Percentiles rank a stretch among this genome's conserved stretches.
These are phyloP conservation scores for Trypoxylus dichotomus DNA, from an alignment of 1,140 invertebrate species.

Conservation along the genomic window DNA sequence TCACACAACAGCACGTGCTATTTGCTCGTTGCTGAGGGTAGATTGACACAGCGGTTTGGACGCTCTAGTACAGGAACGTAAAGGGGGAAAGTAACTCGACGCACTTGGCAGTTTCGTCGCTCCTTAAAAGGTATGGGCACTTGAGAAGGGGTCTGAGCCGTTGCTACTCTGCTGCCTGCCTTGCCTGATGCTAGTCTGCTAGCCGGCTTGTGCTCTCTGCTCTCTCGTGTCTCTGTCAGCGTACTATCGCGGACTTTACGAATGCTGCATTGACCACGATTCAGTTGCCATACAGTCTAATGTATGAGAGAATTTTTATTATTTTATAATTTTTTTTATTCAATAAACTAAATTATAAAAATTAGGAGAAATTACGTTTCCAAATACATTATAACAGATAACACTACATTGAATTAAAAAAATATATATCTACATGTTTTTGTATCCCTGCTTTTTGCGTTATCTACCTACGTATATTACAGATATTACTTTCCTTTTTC, in stretches of 20 bases:
- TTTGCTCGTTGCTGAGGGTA: constrained; percentile 30
- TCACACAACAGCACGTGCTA: constrained; percentile 34
- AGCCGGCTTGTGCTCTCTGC: constrained; percentile 28
- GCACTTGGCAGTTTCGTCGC: constrained; percentile 49
- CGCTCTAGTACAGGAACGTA: constrained; percentile 29
- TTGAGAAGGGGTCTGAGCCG: constrained; percentile 46
- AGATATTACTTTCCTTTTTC: too few relatives aligned
- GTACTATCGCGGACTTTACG: neutral
- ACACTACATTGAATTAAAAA: too few relatives aligned
- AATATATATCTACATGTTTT: too few relatives aligned
- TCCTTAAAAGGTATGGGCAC: constrained; percentile 50
- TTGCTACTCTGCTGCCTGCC: constrained; percentile 27
- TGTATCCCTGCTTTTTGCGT: too few relatives aligned
- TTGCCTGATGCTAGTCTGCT: neutral
- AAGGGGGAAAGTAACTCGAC: constrained; percentile 45
- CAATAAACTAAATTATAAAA: too few relatives aligned
- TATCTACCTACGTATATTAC: too few relatives aligned
- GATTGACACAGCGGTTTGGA: constrained; percentile 33
- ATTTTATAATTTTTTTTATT: too few relatives aligned
- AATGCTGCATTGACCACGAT: neutral
- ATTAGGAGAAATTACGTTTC: too few relatives aligned
- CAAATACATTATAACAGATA: too few relatives aligned
- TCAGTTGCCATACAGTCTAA: neutral
- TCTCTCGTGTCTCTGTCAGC: constrained; percentile 14
- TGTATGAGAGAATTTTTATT: too few relatives aligned